Base-by-base conservation (phyloP, 1,140 invertebrate species). In the Littorina saxatilis region DNA sequence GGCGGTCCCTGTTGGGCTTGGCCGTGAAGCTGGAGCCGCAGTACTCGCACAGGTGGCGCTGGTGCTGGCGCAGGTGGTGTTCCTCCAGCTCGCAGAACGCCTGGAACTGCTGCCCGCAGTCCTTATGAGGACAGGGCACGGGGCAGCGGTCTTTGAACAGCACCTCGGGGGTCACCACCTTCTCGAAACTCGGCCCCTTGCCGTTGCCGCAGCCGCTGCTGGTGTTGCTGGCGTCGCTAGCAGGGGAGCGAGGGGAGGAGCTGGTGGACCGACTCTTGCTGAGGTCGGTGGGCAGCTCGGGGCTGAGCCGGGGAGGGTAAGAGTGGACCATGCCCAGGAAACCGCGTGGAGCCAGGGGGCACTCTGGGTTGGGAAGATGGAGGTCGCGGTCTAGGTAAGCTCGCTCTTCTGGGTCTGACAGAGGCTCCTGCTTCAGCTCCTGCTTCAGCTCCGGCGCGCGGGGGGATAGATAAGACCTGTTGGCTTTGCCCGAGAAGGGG, bases 21-120 rank as follows among this genome's bases (percentile, higher is more conserved):
- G 89, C 86, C 0, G 89, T 91, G 81, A 91, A 91, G n/a, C 76
- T 84, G 81, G 90, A 90, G 7, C 87, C 87, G 82, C 90, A 91
- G 81, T 87, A 90, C 29, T 87, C 85, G 74, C 90, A 91, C 43
- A 91, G 82, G 55, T 85, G 90, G 1, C 88, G 84, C 1, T 85
- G 82, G 82, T 91, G 90, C 11, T 86, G 55, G 15, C 77, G 79
- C 20, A 81, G 86, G 63, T 87, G 85, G 66, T 91, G 90, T 1
- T 72, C 68, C 68, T 91, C 89, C 81, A 88, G 87, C 17, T 81
- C 37, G 20, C 85, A 77, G 85, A 89, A 91, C 40, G 85, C 80
- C 9, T 55, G 50, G 80, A 86, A 91, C 15, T 72, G 74, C 39
- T 83, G 80, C 11, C 82, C 79, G 79, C 90, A 91, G 9, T 47